Conservation (phyloP, 2,113 vertebrate species). For the Nymphicus hollandicus region DNA sequence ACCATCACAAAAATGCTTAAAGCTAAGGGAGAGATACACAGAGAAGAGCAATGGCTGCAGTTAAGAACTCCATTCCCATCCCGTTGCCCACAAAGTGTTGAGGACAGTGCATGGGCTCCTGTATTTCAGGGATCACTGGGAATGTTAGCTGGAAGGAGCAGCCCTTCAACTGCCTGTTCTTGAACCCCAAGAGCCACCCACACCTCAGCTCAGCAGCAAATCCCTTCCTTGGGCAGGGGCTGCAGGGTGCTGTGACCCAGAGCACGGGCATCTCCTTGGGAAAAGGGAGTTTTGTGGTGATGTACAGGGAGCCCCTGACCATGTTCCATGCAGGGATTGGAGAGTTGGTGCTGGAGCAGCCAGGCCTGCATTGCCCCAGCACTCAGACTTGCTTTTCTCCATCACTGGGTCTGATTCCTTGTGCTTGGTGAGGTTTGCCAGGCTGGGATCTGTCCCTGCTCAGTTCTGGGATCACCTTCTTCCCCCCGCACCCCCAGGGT, state of each 20-base stretch:
- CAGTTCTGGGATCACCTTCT: rapidly evolving
- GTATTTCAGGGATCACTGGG: too few species aligned
- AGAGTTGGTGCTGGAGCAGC: not conserved
- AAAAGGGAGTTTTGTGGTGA: not conserved
- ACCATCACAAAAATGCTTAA: not conserved
- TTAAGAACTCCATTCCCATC: not conserved
- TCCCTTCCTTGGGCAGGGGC: rapidly evolving
- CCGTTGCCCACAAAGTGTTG: rapidly evolving
- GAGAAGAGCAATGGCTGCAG: not conserved
- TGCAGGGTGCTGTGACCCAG: rapidly evolving
- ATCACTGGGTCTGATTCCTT: rapidly evolving
- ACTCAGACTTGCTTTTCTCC: not conserved
- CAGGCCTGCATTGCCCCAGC: too few species aligned
- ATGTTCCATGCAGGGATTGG: rapidly evolving
- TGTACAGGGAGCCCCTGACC: not conserved
- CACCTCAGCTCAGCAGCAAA: not conserved
- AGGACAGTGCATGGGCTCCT: rapidly evolving
- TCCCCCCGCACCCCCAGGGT: not conserved
- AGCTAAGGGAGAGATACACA: not conserved
- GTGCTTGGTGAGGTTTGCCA: not conserved
- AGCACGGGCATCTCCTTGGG: rapidly evolving
- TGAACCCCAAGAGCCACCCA: rapidly evolving
- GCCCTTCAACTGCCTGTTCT: not conserved
- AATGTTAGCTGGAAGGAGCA: not conserved
- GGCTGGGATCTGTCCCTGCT: not conserved